phyloP scores from a whole-genome alignment of 1,140 invertebrate genomes.

The Megalonaias nervosa region DNA sequence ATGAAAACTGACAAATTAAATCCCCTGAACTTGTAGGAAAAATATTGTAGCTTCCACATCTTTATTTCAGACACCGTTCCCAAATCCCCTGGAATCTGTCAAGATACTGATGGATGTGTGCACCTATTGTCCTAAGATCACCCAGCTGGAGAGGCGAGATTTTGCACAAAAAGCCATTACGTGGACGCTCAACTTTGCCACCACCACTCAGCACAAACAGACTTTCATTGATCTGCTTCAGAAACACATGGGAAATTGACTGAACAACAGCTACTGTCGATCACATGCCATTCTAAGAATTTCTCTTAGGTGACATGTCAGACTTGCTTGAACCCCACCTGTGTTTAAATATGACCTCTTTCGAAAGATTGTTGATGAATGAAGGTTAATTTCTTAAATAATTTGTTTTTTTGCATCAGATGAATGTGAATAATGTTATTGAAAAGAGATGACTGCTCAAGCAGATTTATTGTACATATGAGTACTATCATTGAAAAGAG shows the following conservation, averaged over 20 bases:
- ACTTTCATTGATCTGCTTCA: constrained; percentile 37
- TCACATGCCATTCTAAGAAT: too few species aligned
- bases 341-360: too few species aligned
- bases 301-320: too few species aligned
- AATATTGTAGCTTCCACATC: not conserved
- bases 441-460: too few species aligned
- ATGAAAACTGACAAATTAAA: not conserved
- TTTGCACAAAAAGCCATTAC: constrained; percentile 51
- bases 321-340: too few species aligned
- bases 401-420: too few species aligned
- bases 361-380: too few species aligned
- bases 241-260: constrained; percentile 19
- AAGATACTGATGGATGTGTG: constrained; percentile 46
- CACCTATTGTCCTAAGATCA: constrained; percentile 23
- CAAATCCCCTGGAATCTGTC: constrained; percentile 49
- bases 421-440: too few species aligned
- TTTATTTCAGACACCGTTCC: constrained; percentile 58
- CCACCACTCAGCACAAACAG: constrained; percentile 53
- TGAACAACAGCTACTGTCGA: too few species aligned
- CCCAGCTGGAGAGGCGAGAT: constrained; percentile 39
- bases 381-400: too few species aligned
- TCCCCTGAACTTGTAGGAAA: not conserved
- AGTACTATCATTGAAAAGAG: too few species aligned
- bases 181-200: constrained; percentile 60
- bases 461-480: too few species aligned